A percentile compares a stretch with the other conserved stretches of the same genome.
These are phyloP conservation scores for Venustoraphidia nigricollis DNA, from an alignment of 2,888 invertebrate species.

Conservation along the genomic window DNA sequence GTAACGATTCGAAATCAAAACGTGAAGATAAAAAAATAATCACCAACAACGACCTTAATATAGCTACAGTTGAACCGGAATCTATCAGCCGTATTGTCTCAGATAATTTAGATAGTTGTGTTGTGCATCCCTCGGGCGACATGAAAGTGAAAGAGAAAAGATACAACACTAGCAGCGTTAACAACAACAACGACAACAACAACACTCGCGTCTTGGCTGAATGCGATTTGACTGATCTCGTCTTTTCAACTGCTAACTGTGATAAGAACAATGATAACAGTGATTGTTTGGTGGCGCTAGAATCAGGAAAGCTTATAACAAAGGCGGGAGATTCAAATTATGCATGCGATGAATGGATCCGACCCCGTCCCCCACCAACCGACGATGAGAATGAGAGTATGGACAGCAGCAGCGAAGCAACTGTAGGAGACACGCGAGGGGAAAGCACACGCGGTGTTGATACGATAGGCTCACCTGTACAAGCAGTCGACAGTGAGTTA, in stretches of 20 bases:
- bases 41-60: too few relatives aligned
- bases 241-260: too few relatives aligned
- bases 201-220: neutral
- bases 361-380: slow-evolving; percentile 18
- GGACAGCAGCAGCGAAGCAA: slow-evolving; percentile 21
- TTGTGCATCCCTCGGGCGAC: neutral
- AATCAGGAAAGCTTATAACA: too few relatives aligned
- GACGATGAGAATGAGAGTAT: slow-evolving; percentile 11
- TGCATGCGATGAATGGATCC: slow-evolving; percentile 18
- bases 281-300: too few relatives aligned
- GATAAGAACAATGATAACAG: too few relatives aligned
- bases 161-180: too few relatives aligned
- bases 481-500: slow-evolving; percentile 35
- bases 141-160: neutral
- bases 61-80: too few relatives aligned
- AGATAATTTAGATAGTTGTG: too few relatives aligned
- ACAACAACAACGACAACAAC: neutral
- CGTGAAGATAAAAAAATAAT: too few relatives aligned
- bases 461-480: slow-evolving; percentile 13
- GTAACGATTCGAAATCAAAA: too few relatives aligned
- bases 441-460: slow-evolving; percentile 14
- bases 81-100: too few relatives aligned
- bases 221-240: neutral
- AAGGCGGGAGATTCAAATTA: too few relatives aligned
- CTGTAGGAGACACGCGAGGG: slow-evolving; percentile 13